Conservation (phyloP, 2,888 invertebrate species). For the Listrodromus nycthemerus region DNA sequence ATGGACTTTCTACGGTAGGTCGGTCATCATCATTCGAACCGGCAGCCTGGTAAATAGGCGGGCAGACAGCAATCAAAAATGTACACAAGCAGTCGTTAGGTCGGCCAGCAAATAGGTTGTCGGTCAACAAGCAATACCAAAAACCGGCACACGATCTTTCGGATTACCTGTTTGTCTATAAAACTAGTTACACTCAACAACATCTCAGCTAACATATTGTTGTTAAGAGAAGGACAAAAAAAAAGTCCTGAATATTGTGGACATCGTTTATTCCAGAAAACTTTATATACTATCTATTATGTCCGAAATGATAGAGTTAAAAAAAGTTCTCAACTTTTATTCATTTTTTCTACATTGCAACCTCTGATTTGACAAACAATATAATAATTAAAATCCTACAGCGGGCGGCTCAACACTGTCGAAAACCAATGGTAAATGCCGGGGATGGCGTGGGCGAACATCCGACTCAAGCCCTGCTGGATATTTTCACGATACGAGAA, state of each 20-base stretch:
- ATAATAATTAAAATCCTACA: slow-evolving; percentile 78
- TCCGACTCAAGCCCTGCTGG: slow-evolving; percentile 98
- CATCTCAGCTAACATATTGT: no score
- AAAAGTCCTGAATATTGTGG: background rate
- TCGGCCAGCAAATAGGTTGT: no score
- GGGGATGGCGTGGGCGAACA: slow-evolving; percentile 99
- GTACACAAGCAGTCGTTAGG: no score
- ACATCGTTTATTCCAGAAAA: background rate
- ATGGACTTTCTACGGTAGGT: no score
- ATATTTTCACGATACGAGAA: slow-evolving; percentile 99
- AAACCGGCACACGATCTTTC: no score
- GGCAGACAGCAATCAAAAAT: no score
- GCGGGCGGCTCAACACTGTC: slow-evolving; percentile 93
- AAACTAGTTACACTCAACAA: no score
- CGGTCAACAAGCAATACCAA: no score
- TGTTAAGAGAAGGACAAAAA: background rate
- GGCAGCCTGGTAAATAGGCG: no score
- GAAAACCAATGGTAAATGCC: slow-evolving; percentile 98
- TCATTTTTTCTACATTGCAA: background rate
- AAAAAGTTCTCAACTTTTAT: background rate
- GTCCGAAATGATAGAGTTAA: background rate
- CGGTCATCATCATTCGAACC: no score
- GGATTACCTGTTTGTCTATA: no score
- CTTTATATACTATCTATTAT: background rate
- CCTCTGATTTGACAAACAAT: background rate